phyloP scores from a whole-genome alignment of 2,113 vertebrate genomes.

The Gymnobelideus leadbeateri region DNA sequence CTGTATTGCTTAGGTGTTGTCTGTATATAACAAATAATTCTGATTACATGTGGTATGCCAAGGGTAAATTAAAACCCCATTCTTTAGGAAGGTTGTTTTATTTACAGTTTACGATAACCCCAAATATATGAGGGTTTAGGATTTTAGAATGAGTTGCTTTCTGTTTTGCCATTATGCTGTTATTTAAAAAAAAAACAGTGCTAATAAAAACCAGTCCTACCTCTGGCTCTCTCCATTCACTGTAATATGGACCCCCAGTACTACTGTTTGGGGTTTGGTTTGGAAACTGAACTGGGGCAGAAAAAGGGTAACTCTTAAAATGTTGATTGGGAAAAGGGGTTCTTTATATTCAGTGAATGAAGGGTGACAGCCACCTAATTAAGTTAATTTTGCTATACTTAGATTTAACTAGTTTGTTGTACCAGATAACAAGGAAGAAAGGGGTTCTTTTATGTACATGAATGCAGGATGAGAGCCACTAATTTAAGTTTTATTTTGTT shows the following conservation, averaged over 20 bases:
- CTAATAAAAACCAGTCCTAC: not conserved
- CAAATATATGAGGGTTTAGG: conserved; percentile 63
- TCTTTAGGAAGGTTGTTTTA: conserved; percentile 53
- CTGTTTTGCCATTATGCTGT: conserved; percentile 56
- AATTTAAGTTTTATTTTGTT: not conserved
- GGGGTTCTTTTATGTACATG: not conserved
- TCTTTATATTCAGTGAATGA: conserved; percentile 60
- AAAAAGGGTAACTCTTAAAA: conserved; percentile 60
- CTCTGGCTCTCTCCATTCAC: not conserved
- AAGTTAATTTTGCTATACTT: not conserved
- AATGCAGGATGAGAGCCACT: not conserved
- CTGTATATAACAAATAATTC: conserved; percentile 57
- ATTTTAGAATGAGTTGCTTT: conserved; percentile 60
- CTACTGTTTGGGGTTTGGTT: not conserved
- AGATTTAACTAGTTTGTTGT: not conserved
- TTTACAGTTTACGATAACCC: conserved; percentile 19
- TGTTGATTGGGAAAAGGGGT: conserved; percentile 58
- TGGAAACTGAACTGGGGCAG: not conserved
- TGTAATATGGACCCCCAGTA: not conserved
- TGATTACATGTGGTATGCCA: conserved; percentile 45
- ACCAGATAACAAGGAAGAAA: not conserved
- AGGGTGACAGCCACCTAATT: conserved; percentile 67
- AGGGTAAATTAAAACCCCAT: conserved; percentile 51
- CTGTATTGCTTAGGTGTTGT: conserved; percentile 54
- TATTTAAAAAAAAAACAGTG: not conserved